These are phyloP conservation scores for Meganola albula DNA, from an alignment of 2,888 invertebrate genomes.

Conservation along the genomic window DNA sequence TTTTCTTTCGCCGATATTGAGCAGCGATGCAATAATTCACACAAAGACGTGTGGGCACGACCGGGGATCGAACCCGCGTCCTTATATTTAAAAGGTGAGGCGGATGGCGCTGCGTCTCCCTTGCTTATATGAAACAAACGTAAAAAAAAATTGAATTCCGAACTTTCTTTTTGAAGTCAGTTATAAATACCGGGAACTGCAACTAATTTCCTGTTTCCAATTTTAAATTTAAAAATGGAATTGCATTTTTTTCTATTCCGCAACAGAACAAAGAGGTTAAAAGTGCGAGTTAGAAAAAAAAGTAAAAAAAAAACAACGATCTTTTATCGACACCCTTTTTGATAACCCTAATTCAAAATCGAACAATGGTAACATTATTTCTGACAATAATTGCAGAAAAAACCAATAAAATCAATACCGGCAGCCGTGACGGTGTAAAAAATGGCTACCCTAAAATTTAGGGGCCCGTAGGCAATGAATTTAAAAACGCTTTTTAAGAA, in stretches of 20 bases:
- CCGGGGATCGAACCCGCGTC: too few relatives aligned
- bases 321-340: conserved; percentile 21
- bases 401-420: conserved; percentile 36
- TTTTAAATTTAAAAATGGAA: too few relatives aligned
- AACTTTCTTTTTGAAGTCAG: too few relatives aligned
- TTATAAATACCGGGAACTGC: conserved; percentile 6
- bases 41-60: too few relatives aligned
- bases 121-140: too few relatives aligned
- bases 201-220: not conserved
- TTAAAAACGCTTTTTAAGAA: not conserved
- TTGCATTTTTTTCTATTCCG: too few relatives aligned
- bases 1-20: too few relatives aligned
- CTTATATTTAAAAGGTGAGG: too few relatives aligned
- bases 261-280: too few relatives aligned
- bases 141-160: too few relatives aligned
- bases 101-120: too few relatives aligned
- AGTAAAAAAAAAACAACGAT: conserved; percentile 1
- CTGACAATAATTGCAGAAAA: conserved; percentile 24
- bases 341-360: conserved; percentile 36
- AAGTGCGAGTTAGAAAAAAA: conserved; percentile 10
- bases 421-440: conserved; percentile 20
- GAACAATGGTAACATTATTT: conserved; percentile 26
- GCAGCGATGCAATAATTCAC: too few relatives aligned
- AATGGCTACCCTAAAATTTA: conserved; percentile 11
- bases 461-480: conserved; percentile 8